phyloP scores from a whole-genome alignment of 2,113 vertebrate species.

The Amblyopsis rosae region DNA sequence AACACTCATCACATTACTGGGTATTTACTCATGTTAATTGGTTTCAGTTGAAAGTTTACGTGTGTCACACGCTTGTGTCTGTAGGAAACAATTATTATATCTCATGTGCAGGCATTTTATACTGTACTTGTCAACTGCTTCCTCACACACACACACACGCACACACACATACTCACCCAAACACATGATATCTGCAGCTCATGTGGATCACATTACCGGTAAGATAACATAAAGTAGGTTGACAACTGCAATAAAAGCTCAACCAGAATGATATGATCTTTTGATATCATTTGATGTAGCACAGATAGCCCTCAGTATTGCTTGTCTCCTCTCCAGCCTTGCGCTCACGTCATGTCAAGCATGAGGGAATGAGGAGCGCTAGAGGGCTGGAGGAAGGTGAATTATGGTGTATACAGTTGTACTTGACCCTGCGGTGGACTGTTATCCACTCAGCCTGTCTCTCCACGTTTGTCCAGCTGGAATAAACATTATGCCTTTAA shows the following conservation, averaged over 20 bases:
- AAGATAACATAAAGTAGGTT: not conserved
- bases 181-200: not conserved
- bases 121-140: not conserved
- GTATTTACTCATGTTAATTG: no score
- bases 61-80: not conserved
- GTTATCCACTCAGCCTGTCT: not conserved
- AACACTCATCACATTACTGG: no score
- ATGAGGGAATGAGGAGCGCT: not conserved
- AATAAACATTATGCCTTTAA: no score
- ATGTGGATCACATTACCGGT: not conserved
- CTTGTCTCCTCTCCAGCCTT: not conserved
- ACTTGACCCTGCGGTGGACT: slow-evolving; percentile 6
- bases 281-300: not conserved
- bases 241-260: not conserved
- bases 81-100: no score
- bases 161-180: not conserved
- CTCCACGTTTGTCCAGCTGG: no score
- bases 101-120: not conserved
- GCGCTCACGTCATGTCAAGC: no score
- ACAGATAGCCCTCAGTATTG: not conserved
- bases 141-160: not conserved
- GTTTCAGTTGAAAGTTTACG: not conserved
- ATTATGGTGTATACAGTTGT: slow-evolving; percentile 16
- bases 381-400: slow-evolving; percentile 7
- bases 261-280: not conserved